phyloP scores from a whole-genome alignment of 35 echinoderm and acorn worm genomes.

The Lytechinus variegatus region DNA sequence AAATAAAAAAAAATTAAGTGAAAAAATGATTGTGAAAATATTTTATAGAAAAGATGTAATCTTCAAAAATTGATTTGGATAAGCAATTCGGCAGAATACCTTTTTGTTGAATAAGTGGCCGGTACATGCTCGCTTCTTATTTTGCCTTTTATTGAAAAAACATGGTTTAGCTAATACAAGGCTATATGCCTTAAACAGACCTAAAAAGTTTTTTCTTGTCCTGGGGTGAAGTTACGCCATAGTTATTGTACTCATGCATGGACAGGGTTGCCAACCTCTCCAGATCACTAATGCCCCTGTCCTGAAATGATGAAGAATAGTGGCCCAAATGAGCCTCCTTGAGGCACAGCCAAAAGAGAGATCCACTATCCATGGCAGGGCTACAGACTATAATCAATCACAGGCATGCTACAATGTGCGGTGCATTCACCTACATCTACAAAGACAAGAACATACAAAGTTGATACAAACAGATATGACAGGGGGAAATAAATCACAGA shows the following conservation, averaged over 20 bases:
- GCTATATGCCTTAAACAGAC: background rate
- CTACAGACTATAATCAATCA: background rate
- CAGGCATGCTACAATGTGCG: background rate
- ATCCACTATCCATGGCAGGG: slow-evolving; percentile 30
- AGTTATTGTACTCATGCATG: slow-evolving; percentile 69
- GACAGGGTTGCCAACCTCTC: slow-evolving; percentile 58
- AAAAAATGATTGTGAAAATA: too few species aligned
- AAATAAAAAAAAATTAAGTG: too few species aligned
- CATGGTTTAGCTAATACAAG: too few species aligned
- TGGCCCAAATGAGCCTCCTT: slow-evolving; percentile 71
- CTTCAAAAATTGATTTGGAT: too few species aligned
- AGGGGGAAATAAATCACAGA: too few species aligned
- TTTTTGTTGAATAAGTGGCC: too few species aligned
- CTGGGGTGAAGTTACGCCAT: slow-evolving; percentile 56
- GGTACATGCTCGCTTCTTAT: too few species aligned
- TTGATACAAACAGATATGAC: background rate
- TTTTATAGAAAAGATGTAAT: too few species aligned
- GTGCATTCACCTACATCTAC: background rate
- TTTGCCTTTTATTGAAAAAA: too few species aligned
- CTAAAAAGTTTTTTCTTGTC: slow-evolving; percentile 71
- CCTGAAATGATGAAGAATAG: slow-evolving; percentile 57
- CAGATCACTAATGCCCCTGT: slow-evolving; percentile 43
- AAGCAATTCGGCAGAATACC: too few species aligned
- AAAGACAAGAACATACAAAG: background rate
- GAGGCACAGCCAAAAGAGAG: slow-evolving; percentile 49